Conservation (phyloP, 1,140 invertebrate species). For the Halictus rubicundus region DNA sequence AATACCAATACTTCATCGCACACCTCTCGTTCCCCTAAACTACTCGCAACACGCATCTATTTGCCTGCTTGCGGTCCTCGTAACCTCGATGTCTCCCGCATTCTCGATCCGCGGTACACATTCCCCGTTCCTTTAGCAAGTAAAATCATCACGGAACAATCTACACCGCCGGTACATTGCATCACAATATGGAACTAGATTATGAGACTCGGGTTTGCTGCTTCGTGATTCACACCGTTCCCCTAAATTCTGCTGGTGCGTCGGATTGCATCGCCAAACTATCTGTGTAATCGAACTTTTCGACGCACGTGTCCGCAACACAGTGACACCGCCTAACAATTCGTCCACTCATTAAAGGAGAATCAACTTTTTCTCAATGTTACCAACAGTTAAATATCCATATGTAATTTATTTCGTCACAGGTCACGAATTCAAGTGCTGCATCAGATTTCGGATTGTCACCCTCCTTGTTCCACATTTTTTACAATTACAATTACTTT, state of each 20-base stretch:
- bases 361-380: too few relatives aligned
- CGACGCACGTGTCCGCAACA: background rate
- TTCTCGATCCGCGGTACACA: background rate
- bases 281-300: constrained; percentile 12
- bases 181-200: constrained; percentile 16
- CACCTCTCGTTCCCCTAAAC: background rate
- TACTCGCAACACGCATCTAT: constrained; percentile 10
- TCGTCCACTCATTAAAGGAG: background rate
- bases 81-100: constrained; percentile 8
- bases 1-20: constrained; percentile 14
- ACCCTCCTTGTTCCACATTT: too few relatives aligned
- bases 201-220: background rate
- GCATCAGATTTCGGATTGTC: too few relatives aligned
- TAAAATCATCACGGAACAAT: constrained; percentile 21
- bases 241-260: background rate
- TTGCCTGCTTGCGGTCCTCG: constrained; percentile 4
- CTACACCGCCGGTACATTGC: background rate
- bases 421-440: too few relatives aligned
- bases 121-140: constrained; percentile 3
- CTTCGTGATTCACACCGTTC: background rate
- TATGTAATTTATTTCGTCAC: too few relatives aligned
- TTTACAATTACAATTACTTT: too few relatives aligned
- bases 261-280: background rate
- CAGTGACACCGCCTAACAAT: too few relatives aligned
- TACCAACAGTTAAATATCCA: too few relatives aligned